These are phyloP conservation scores for Chelidonichthys spinosus DNA, from an alignment of 2,797 vertebrate genomes.

Conservation along the genomic window DNA sequence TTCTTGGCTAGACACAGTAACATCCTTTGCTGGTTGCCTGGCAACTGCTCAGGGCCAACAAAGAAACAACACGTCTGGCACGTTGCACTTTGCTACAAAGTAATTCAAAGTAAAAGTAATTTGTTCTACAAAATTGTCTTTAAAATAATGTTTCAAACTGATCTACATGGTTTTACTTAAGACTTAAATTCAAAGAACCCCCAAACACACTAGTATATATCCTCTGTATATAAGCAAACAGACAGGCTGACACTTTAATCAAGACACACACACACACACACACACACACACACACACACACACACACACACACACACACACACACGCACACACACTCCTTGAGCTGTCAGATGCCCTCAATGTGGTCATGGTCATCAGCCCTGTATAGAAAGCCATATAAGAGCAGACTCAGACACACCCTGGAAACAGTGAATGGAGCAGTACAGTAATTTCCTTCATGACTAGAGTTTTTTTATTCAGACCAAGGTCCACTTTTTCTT, in stretches of 20 bases:
- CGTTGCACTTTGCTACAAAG: too few relatives aligned
- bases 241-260: not conserved
- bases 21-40: not conserved
- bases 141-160: not conserved
- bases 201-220: not conserved
- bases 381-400: not conserved
- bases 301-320: conserved; percentile 12
- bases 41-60: not conserved
- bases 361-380: conserved; percentile 13
- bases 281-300: conserved; percentile 7
- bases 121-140: not conserved
- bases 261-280: conserved; percentile 3
- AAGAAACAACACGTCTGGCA: not conserved
- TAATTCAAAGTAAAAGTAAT: not conserved
- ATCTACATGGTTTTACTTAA: conserved; percentile 14
- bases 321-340: conserved; percentile 13
- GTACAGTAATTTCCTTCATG: conserved; percentile 14
- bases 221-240: not conserved
- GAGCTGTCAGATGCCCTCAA: conserved; percentile 11
- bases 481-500: conserved; percentile 43
- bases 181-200: not conserved
- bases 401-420: conserved; percentile 57
- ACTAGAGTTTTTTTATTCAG: conserved; percentile 47
- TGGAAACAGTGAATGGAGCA: conserved; percentile 65
- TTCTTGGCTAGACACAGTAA: not conserved